Conservation (phyloP, 2,888 invertebrate genomes). For the Agrochola lychnidis region DNA sequence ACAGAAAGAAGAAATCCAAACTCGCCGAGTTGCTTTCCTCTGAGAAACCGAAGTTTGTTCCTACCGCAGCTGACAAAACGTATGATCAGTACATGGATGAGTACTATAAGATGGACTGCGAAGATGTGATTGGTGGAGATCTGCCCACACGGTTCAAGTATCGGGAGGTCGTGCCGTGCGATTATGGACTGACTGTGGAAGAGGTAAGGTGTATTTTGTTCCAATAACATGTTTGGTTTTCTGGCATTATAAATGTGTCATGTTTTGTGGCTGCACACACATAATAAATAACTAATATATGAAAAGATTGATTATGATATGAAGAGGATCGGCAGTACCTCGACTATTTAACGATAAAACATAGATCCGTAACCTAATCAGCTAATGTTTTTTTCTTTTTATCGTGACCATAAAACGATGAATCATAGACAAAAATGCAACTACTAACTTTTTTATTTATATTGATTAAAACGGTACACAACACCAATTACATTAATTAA, state of each 20-base stretch:
- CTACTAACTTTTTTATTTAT: not conserved
- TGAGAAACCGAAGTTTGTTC: constrained; percentile 96
- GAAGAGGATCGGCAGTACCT: not conserved
- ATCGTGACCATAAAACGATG: not conserved
- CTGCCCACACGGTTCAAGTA: constrained; percentile 98
- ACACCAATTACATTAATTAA: not conserved
- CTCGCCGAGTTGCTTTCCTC: constrained; percentile 93
- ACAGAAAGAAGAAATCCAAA: constrained; percentile 93
- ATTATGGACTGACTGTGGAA: constrained; percentile 96
- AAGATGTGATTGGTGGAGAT: constrained; percentile 98
- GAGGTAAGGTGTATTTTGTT: constrained; percentile 91
- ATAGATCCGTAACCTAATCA: not conserved
- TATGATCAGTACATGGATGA: constrained; percentile 98
- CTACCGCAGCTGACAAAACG: constrained; percentile 92
- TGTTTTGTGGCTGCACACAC: not conserved
- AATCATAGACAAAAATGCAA: not conserved
- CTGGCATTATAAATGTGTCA: not conserved
- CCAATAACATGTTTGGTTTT: not conserved
- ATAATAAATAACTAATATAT: not conserved
- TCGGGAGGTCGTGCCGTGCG: constrained; percentile 96
- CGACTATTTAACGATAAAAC: not conserved
- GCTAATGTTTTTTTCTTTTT: not conserved
- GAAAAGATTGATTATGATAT: not conserved
- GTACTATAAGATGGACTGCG: constrained; percentile 98
- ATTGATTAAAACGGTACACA: not conserved